phyloP scores from a whole-genome alignment of 2,113 vertebrate genomes.

The Pollimyrus isidori region DNA sequence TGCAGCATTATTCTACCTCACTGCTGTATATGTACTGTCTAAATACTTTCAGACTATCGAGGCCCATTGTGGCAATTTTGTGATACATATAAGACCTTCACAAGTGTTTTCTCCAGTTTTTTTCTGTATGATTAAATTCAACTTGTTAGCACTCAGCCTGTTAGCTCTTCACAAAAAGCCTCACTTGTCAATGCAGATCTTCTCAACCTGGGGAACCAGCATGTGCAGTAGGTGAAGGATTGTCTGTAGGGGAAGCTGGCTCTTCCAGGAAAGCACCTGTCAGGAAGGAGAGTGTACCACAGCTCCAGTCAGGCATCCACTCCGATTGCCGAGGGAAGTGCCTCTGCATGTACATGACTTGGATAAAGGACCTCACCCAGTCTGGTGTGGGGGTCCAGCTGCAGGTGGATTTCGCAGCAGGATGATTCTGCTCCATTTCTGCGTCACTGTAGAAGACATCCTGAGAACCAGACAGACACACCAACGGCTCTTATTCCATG shows the following conservation, averaged over 20 bases:
- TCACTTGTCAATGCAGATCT: constrained; percentile 99
- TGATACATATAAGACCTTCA: background rate
- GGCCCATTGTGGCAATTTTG: background rate
- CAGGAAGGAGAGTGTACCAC: background rate
- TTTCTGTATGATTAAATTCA: background rate
- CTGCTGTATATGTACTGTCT: background rate
- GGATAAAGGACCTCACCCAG: constrained; percentile 68
- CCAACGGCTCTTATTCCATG: background rate
- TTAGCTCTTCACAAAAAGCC: constrained; percentile 21
- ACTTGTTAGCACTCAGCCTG: background rate
- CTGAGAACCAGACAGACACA: constrained; percentile 42
- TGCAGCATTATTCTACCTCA: background rate
- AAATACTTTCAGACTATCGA: background rate
- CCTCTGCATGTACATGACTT: background rate
- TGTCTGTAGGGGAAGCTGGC: constrained; percentile 89
- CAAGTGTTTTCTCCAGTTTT: background rate
- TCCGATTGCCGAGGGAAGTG: background rate
- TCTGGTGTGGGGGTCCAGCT: constrained; percentile 83
- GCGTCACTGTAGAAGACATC: constrained; percentile 70
- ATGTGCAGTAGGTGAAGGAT: constrained; percentile 95
- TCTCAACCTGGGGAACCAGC: constrained; percentile 95
- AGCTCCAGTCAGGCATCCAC: constrained; percentile 58
- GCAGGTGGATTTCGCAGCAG: constrained; percentile 65
- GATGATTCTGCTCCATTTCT: constrained; percentile 70
- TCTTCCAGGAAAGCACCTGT: constrained; percentile 90